A percentile compares a stretch with the other conserved stretches of the same genome.
phyloP scores from a whole-genome alignment of 2,888 invertebrate genomes.

The Microplitis manilae region DNA sequence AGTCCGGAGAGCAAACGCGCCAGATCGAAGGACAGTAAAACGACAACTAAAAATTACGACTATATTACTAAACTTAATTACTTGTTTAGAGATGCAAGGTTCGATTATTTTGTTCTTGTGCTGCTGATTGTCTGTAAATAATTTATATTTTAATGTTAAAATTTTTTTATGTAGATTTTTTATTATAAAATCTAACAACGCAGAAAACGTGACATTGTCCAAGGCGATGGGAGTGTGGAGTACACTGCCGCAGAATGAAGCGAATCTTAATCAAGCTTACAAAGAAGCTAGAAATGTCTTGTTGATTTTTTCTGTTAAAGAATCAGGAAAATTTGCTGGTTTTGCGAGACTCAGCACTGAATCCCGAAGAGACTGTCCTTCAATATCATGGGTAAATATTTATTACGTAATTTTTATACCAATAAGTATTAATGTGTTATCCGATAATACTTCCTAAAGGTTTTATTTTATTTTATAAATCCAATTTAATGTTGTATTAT shows the following conservation, averaged over 20 bases:
- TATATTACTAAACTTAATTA: slow-evolving; percentile 93
- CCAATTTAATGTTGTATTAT: not conserved
- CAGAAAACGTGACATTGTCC: slow-evolving; percentile 94
- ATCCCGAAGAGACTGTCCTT: slow-evolving; percentile 90
- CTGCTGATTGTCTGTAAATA: slow-evolving; percentile 17
- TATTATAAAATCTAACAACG: slow-evolving; percentile 97
- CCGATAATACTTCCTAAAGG: no score
- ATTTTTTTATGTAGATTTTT: slow-evolving; percentile 79
- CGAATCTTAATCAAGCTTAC: slow-evolving; percentile 94
- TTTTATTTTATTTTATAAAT: not conserved
- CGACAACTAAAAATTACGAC: slow-evolving; percentile 81
- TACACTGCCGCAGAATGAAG: slow-evolving; percentile 96
- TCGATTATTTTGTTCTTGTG: slow-evolving; percentile 43
- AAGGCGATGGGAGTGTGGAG: slow-evolving; percentile 98
- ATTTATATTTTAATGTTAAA: slow-evolving; percentile 7
- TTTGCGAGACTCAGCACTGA: slow-evolving; percentile 93
- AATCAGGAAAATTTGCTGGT: slow-evolving; percentile 96
- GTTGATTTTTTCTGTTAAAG: slow-evolving; percentile 96
- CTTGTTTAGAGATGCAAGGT: slow-evolving; percentile 90
- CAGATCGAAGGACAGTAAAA: slow-evolving; percentile 68
- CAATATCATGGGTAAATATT: slow-evolving; percentile 86
- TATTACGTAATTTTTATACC: not conserved
- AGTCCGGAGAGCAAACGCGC: slow-evolving; percentile 69
- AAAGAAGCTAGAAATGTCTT: slow-evolving; percentile 94
- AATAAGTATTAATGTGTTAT: no score